A percentile compares a stretch with the other conserved stretches of the same genome.
phyloP scores from a whole-genome alignment of 2,888 invertebrate species.

The Ypsolopha sequella region DNA sequence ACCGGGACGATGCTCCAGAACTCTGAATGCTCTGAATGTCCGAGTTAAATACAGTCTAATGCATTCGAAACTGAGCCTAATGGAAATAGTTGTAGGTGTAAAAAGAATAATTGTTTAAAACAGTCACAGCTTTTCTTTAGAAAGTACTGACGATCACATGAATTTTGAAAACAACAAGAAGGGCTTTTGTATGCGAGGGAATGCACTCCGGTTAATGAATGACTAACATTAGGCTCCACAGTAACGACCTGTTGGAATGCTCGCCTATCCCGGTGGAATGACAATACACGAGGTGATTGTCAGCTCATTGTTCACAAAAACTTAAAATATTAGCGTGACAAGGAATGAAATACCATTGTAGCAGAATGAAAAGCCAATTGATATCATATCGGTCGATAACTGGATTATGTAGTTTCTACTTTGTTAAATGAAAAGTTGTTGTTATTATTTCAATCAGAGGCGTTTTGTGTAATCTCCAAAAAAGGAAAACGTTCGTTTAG shows the following conservation, averaged over 20 bases:
- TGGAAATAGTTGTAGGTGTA: no score
- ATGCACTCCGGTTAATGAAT: conserved; percentile 48
- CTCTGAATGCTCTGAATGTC: conserved; percentile 5
- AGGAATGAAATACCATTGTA: no score
- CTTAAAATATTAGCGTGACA: conserved; percentile 6
- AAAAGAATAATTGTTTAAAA: no score
- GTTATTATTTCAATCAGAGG: no score
- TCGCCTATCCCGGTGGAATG: conserved; percentile 26
- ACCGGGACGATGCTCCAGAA: conserved; percentile 8
- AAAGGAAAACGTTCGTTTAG: conserved; percentile 20
- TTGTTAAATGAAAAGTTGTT: no score
- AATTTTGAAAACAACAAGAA: conserved; percentile 22
- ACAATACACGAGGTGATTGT: conserved; percentile 20
- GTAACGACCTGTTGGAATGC: conserved; percentile 35
- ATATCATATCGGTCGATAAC: no score
- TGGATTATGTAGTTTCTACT: no score
- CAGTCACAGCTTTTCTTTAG: conserved; percentile 17
- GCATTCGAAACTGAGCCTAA: no score
- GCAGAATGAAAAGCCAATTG: no score
- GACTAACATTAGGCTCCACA: conserved; percentile 33
- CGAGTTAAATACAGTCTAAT: no score
- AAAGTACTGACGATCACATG: conserved; percentile 21
- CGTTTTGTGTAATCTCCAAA: conserved; percentile 20
- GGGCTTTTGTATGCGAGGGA: conserved; percentile 47
- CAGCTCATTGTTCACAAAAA: conserved; percentile 19